Conservation (phyloP, 23 tunicate species). For the Ciona savignyi region DNA sequence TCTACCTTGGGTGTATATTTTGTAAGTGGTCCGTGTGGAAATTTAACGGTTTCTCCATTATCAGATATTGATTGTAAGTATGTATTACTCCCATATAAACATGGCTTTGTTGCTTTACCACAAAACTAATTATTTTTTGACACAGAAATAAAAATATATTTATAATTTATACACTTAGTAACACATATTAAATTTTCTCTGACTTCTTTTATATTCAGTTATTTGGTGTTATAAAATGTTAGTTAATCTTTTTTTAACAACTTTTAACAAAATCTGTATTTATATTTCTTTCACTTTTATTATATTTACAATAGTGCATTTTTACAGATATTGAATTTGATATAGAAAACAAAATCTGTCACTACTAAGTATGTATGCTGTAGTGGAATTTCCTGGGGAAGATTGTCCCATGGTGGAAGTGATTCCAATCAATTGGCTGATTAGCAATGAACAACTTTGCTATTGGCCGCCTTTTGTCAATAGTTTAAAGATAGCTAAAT, state of each 20-base stretch:
- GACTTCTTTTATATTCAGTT: too few relatives aligned
- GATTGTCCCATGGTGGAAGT: not conserved
- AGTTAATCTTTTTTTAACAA: too few relatives aligned
- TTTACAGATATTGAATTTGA: too few relatives aligned
- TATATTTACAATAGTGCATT: too few relatives aligned
- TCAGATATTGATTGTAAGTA: constrained; percentile 15
- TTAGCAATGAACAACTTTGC: not conserved
- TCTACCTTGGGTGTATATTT: not conserved
- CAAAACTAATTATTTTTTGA: too few relatives aligned
- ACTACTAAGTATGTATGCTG: constrained; percentile 5
- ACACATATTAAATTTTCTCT: constrained; percentile 2
- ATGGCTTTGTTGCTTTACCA: constrained; percentile 20
- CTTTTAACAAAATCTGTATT: too few relatives aligned
- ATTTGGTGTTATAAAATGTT: too few relatives aligned
- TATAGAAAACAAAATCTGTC: too few relatives aligned
- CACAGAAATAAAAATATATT: too few relatives aligned
- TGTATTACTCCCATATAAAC: constrained; percentile 14
- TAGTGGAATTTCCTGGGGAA: constrained; percentile 6
- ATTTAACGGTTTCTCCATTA: not conserved
- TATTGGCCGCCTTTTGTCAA: constrained; percentile 5
- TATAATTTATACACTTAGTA: too few relatives aligned
- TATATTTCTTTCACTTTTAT: too few relatives aligned
- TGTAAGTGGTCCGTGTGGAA: constrained; percentile 3
- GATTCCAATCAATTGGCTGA: constrained; percentile 2
- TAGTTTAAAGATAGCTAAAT: constrained; percentile 6